A percentile compares a stretch with the other conserved stretches of the same genome.
These are phyloP conservation scores for Rhodophaea formosa DNA, from an alignment of 2,888 invertebrate genomes.

Conservation along the genomic window DNA sequence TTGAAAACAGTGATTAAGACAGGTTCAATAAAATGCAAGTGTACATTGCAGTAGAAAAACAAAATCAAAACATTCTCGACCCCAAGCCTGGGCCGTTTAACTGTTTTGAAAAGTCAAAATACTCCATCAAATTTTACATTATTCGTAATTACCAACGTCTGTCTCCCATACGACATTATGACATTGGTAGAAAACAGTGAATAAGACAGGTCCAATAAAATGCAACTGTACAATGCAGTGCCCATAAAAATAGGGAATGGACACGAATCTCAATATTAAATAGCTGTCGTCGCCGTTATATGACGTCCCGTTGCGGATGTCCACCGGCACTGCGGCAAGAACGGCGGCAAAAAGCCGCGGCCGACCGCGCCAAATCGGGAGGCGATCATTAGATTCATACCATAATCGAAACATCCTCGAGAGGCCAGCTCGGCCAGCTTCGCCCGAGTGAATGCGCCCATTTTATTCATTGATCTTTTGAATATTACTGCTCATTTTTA, in stretches of 20 bases:
- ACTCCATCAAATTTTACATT: no score
- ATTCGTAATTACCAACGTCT: no score
- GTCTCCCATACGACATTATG: background rate
- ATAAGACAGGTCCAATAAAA: background rate
- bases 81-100: no score
- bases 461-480: conserved; percentile 66
- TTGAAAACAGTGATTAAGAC: no score
- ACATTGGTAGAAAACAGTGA: background rate
- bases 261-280: conserved; percentile 52
- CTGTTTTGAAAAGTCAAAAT: no score
- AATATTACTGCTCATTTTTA: conserved; percentile 21
- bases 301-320: conserved; percentile 67
- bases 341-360: conserved; percentile 65
- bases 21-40: no score
- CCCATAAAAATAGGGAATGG: conserved; percentile 40
- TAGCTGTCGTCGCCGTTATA: conserved; percentile 68
- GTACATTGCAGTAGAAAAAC: no score
- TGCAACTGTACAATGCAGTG: conserved; percentile 1
- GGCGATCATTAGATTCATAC: conserved; percentile 75
- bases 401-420: conserved; percentile 77
- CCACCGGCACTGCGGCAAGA: conserved; percentile 57
- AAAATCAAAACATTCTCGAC: no score
- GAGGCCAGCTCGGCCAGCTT: conserved; percentile 59
- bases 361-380: conserved; percentile 66
- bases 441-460: conserved; percentile 38